Percentiles rank a stretch among this genome's conserved stretches.
These are phyloP conservation scores for Meloe dianella DNA, from an alignment of 2,888 invertebrate species.

Conservation along the genomic window DNA sequence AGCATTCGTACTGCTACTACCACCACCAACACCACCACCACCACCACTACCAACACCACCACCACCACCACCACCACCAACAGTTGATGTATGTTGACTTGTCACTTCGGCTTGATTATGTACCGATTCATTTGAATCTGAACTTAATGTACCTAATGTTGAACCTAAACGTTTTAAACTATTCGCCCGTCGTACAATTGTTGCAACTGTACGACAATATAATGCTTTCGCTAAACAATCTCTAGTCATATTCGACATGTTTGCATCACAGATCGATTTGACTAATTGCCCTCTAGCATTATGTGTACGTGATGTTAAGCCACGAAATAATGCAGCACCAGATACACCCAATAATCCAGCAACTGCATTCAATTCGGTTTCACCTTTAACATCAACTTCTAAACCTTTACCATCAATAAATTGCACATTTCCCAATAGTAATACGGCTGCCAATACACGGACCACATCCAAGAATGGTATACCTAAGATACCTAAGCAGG, in stretches of 20 bases:
- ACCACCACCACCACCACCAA: conserved; percentile 75
- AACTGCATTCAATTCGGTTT: conserved; percentile 84
- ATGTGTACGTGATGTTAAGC: conserved; percentile 82
- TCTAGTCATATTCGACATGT: conserved; percentile 86
- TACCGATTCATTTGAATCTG: conserved; percentile 91
- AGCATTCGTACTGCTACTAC: conserved; percentile 72
- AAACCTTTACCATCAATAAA: conserved; percentile 82
- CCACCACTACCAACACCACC: too few species aligned
- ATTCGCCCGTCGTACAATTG: conserved; percentile 91
- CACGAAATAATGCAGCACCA: conserved; percentile 76
- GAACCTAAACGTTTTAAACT: conserved; percentile 86
- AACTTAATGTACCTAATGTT: conserved; percentile 81
- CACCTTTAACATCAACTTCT: conserved; percentile 80
- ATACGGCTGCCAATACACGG: conserved; percentile 86
- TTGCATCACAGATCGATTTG: conserved; percentile 82
- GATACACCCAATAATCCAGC: conserved; percentile 83
- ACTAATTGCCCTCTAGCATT: conserved; percentile 79
- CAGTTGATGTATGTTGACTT: conserved; percentile 84
- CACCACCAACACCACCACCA: conserved; percentile 70
- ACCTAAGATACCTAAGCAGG: conserved; percentile 86
- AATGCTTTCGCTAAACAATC: conserved; percentile 90
- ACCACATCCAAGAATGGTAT: conserved; percentile 95
- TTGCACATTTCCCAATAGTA: conserved; percentile 90
- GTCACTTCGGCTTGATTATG: conserved; percentile 85
- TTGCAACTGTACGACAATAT: conserved; percentile 92